Evolutionary conservation across 2,888 invertebrate genomes (phyloP).

Genomic region (Hemaris fuciformis): DNA sequence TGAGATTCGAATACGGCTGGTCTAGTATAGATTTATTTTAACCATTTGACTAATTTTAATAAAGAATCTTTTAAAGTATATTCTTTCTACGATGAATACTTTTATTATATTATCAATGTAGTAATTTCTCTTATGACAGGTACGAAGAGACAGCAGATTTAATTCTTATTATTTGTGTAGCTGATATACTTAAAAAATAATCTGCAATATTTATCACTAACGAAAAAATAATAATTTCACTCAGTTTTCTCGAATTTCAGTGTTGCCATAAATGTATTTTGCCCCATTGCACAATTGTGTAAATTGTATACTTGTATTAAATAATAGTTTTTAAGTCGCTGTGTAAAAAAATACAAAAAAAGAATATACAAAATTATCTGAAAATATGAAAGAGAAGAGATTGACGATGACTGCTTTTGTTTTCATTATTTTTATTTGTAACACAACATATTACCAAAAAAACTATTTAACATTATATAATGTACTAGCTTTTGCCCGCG

Average conservation of each 20-base stretch:
- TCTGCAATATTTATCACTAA: no score
- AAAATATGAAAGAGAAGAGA: slow-evolving; percentile 31
- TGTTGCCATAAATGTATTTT: slow-evolving; percentile 18
- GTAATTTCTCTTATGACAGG: no score
- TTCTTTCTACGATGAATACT: no score
- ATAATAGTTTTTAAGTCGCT: slow-evolving; percentile 50
- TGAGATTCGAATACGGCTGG: not conserved
- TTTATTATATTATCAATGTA: no score
- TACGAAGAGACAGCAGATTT: no score
- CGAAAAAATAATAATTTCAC: not conserved
- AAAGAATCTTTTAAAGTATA: no score
- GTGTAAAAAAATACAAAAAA: slow-evolving; percentile 49
- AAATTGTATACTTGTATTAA: slow-evolving; percentile 35
- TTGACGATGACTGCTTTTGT: not conserved
- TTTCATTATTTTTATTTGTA: slow-evolving; percentile 12
- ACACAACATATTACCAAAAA: not conserved
- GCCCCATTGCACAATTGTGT: slow-evolving; percentile 41
- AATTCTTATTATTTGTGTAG: no score
- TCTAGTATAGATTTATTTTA: not conserved
- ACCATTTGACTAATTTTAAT: no score
- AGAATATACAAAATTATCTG: slow-evolving; percentile 39
- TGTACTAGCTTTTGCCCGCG: no score
- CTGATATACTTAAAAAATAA: no score
- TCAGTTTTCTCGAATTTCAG: not conserved
- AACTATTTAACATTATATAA: not conserved